These are phyloP conservation scores for Aphrocallistes beatrix DNA, from an alignment of 37 sponge, comb jelly and placozoan species.

Conservation along the genomic window DNA sequence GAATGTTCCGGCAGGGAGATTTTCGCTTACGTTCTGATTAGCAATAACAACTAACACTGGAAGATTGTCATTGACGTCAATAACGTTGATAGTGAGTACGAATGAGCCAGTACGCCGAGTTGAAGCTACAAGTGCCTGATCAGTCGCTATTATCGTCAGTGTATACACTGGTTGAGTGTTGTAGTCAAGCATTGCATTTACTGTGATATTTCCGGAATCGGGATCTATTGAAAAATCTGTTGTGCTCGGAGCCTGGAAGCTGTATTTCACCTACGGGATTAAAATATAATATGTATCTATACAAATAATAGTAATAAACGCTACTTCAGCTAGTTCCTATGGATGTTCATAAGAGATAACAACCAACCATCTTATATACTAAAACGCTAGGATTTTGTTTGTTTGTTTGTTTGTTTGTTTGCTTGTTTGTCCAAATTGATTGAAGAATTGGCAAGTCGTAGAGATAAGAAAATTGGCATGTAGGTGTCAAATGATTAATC, in stretches of 20 bases:
- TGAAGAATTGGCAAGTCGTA: no score
- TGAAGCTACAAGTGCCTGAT: not conserved
- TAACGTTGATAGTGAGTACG: not conserved
- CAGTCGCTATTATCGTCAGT: not conserved
- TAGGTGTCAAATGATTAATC: no score
- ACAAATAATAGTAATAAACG: no score
- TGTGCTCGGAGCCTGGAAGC: not conserved
- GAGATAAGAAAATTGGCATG: no score
- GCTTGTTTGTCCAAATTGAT: no score
- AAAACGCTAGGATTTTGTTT: no score
- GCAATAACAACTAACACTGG: not conserved
- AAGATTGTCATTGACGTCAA: not conserved
- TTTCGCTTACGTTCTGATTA: not conserved
- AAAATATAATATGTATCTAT: no score
- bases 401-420: no score
- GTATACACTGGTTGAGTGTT: not conserved
- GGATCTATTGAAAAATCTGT: not conserved
- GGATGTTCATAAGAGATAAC: no score
- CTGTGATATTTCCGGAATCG: not conserved
- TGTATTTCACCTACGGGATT: conserved; percentile 4
- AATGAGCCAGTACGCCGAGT: not conserved
- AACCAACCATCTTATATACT: no score
- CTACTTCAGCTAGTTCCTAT: no score
- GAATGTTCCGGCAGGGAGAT: not conserved
- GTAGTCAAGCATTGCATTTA: not conserved